Base-by-base conservation (phyloP, 2,888 invertebrate species). In the Sussaba pulchella region DNA sequence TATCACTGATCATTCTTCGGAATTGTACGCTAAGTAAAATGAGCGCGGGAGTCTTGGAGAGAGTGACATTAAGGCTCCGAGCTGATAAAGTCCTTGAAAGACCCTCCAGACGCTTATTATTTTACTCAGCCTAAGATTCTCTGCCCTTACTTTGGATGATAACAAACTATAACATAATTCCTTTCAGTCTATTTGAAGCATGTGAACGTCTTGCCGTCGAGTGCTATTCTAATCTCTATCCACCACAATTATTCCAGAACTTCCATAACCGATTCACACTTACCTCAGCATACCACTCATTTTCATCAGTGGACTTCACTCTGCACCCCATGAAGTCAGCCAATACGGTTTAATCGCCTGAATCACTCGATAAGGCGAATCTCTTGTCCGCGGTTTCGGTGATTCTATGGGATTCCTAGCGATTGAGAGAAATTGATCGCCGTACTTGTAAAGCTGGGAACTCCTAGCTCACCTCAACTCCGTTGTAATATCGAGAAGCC, bases 391-490 rank as follows among this genome's bases (percentile, higher is more conserved):
- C 9, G 31, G 52, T 67, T 67, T 73, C 52, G 31, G 19, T 61
- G 41, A 3, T 10, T 21, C 24, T 10, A 41, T n/a, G n/a, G 3
- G 43, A 43, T 47, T 6, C 47, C 26, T 9, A 10, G 43, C 76
- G 59, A 63, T 70, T 26, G 36, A 26, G 31, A 61, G 43, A 41
- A 59, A 66, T 78, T 72, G 21, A 41, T 52, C 43, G 61, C 66
- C 66, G 67, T 72, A 70, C 69, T 47, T 43, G 52, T 41, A 57
- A 78, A 78, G 78, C 64, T 70, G 10, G 19, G 17, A 9, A 9
- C 39, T 52, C 26, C 45, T 21, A 36, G 64, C n/a, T 41, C 63
- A 36, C 50, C 14, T 12, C 31, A 5, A 4, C 12, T 57, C 12
- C 54, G 1, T 31, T n/a, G 31, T 12, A 8, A 57, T 14, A 36